Percentiles rank a stretch among this genome's conserved stretches.
Conservation (phyloP, 2,113 vertebrate species). For the Hippocampus abdominalis region DNA sequence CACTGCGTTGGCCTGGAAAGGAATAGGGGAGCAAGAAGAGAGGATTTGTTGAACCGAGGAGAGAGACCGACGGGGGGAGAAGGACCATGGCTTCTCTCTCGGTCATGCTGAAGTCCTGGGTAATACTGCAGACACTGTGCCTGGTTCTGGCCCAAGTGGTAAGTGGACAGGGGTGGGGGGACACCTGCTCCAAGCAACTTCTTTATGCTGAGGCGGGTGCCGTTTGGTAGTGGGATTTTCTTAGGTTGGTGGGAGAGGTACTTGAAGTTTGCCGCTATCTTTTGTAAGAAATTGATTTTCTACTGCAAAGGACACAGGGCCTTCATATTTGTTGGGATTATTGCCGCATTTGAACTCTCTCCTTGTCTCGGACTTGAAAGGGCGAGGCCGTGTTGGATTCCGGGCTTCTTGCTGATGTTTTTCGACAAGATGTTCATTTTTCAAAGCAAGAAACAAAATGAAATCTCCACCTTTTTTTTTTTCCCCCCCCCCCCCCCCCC, state of each 20-base stretch:
- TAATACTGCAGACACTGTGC: conserved; percentile 79
- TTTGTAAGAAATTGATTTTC: conserved; percentile 12
- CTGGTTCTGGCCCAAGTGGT: conserved; percentile 90
- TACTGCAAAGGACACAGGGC: conserved; percentile 10
- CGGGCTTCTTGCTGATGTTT: conserved; percentile 2
- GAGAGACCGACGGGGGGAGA: conserved; percentile 51
- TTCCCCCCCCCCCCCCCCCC: background rate
- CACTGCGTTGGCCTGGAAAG: conserved; percentile 57
- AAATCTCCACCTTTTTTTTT: background rate
- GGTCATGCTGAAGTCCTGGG: conserved; percentile 63
- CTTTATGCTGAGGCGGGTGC: conserved; percentile 20
- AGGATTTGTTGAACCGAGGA: conserved; percentile 59
- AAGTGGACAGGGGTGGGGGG: conserved; percentile 69
- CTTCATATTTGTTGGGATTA: conserved; percentile 32
- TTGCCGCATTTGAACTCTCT: conserved; percentile 16
- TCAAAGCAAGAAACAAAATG: conserved; percentile 6
- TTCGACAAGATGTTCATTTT: background rate
- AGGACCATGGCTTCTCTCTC: conserved; percentile 76
- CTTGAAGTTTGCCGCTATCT: background rate
- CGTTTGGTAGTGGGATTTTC: conserved; percentile 3
- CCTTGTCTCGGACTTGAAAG: conserved; percentile 12
- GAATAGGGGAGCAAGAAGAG: conserved; percentile 55
- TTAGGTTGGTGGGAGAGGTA: conserved; percentile 9
- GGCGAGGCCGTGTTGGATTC: background rate
- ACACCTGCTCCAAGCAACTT: conserved; percentile 17